phyloP scores from a whole-genome alignment of 37 sponge, comb jelly and placozoan species.

The Lycopodina hypogea region DNA sequence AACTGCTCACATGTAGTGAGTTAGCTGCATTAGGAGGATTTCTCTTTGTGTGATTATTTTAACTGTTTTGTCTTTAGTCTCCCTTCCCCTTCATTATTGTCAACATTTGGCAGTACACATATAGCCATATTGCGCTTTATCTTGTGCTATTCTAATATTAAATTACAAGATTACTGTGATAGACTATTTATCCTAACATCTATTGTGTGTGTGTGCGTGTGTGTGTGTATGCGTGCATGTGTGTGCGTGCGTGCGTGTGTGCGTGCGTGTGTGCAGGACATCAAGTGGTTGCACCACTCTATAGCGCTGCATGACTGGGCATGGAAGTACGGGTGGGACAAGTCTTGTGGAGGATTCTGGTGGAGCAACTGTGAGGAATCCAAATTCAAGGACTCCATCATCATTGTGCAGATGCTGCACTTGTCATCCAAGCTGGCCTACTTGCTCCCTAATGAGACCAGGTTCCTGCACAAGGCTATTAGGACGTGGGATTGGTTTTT shows the following conservation, averaged over 20 bases:
- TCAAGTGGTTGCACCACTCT: slow-evolving; percentile 36
- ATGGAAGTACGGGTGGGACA: slow-evolving; percentile 53
- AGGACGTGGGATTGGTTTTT: slow-evolving; percentile 51
- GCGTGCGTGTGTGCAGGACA: slow-evolving; percentile 1
- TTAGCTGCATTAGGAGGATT: too few species aligned
- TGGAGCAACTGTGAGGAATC: slow-evolving; percentile 28
- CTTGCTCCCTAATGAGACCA: slow-evolving; percentile 26
- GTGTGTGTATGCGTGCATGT: not conserved
- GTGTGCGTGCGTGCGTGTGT: not conserved
- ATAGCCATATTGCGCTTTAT: too few species aligned
- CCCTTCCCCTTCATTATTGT: too few species aligned
- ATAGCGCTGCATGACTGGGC: slow-evolving; percentile 46
- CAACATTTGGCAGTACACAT: too few species aligned
- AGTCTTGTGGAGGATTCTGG: slow-evolving; percentile 56
- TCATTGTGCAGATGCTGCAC: slow-evolving; percentile 43
- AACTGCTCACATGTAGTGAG: too few species aligned
- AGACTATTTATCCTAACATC: too few species aligned
- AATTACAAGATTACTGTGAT: too few species aligned
- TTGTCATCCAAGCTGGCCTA: slow-evolving; percentile 34
- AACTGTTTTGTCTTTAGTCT: too few species aligned
- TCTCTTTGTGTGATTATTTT: too few species aligned
- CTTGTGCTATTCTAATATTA: too few species aligned
- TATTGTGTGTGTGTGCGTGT: too few species aligned
- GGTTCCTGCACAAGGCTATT: slow-evolving; percentile 11
- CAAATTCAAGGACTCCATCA: slow-evolving; percentile 45